Evolutionary conservation across 1,140 invertebrate genomes (phyloP).

Genomic region (Uloborus diversus): DNA sequence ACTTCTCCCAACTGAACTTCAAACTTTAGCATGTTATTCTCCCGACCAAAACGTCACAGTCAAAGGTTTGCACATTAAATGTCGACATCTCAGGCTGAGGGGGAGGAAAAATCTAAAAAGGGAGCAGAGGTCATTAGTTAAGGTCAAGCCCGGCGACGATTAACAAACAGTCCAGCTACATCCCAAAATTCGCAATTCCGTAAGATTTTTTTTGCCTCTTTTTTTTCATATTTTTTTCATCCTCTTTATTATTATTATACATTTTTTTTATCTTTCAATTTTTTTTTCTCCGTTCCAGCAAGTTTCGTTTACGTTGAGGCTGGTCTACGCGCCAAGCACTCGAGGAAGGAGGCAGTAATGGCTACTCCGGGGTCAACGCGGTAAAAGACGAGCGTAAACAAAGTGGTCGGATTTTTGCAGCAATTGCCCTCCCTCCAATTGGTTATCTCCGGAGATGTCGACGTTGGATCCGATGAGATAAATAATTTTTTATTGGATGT

Average conservation of each 20-base stretch:
- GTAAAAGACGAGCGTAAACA: constrained; percentile 45
- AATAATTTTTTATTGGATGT: constrained; percentile 50
- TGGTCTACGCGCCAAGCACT: constrained; percentile 1
- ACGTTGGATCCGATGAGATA: constrained; percentile 6
- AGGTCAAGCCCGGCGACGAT: constrained; percentile 35
- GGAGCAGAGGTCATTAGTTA: constrained; percentile 2
- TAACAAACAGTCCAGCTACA: constrained; percentile 35
- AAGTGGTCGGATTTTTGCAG: background rate
- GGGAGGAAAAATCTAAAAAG: background rate
- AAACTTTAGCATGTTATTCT: background rate
- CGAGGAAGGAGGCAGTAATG: constrained; percentile 6
- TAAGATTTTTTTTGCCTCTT: background rate
- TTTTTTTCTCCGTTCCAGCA: background rate
- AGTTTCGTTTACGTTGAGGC: constrained; percentile 10
- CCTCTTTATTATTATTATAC: background rate
- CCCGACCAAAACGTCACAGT: constrained; percentile 11
- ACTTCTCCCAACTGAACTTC: constrained; percentile 1
- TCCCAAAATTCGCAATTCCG: background rate
- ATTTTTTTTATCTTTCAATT: background rate
- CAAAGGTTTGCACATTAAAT: constrained; percentile 11
- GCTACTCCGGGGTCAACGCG: constrained; percentile 20
- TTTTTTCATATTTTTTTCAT: background rate
- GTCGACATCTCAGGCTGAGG: background rate
- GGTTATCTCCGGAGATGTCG: constrained; percentile 2
- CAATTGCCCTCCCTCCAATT: background rate